Conservation (phyloP, 2,113 vertebrate genomes). For the Hyaena hyaena region DNA sequence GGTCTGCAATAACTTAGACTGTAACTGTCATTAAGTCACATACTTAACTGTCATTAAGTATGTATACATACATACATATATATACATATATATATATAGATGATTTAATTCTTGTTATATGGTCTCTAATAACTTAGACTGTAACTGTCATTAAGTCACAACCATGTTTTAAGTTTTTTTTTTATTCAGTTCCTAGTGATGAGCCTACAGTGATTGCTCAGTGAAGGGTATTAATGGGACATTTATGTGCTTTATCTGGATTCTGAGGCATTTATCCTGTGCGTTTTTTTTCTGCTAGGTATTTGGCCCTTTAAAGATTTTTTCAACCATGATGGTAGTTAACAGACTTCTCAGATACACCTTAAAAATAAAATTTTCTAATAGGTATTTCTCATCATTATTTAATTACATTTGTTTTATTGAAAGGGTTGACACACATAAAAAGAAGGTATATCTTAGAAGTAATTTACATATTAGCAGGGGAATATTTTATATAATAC, state of each 20-base stretch:
- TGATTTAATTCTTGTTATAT: background rate
- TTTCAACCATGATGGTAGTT: background rate
- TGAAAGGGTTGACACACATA: background rate
- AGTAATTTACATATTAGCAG: background rate
- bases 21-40: background rate
- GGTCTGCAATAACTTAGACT: background rate
- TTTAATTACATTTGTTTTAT: slow-evolving; percentile 4
- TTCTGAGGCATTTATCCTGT: background rate
- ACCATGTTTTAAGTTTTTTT: background rate
- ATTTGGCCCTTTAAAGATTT: background rate
- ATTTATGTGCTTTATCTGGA: background rate
- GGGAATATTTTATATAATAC: background rate
- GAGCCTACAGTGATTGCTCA: background rate
- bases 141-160: background rate
- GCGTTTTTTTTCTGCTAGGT: background rate
- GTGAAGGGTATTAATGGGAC: background rate
- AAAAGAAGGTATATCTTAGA: background rate
- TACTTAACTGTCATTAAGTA: too few species aligned
- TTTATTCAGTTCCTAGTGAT: background rate
- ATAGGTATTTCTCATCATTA: background rate
- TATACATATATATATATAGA: background rate
- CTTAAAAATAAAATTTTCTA: slow-evolving; percentile 29
- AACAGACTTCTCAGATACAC: background rate
- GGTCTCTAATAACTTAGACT: background rate
- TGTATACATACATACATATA: too few species aligned